Conservation (phyloP, 1,140 invertebrate genomes). For the Euwallacea similis region DNA sequence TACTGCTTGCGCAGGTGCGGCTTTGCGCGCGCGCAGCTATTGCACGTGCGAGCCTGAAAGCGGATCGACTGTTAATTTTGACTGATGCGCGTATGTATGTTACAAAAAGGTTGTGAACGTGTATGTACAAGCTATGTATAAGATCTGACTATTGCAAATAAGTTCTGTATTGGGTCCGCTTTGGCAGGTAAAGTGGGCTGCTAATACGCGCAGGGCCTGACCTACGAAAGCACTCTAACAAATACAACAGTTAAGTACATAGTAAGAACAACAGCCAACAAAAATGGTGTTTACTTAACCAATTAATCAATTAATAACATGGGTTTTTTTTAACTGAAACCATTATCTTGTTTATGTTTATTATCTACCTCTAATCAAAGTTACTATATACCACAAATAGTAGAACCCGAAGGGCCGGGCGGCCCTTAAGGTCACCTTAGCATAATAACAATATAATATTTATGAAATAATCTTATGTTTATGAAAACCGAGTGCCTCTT, state of each 20-base stretch:
- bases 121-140: constrained; percentile 44
- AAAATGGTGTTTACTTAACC: constrained; percentile 44
- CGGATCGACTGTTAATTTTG: too few species aligned
- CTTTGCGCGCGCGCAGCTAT: too few species aligned
- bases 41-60: constrained; percentile 32
- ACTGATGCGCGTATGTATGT: constrained; percentile 31
- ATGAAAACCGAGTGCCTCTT: constrained; percentile 52
- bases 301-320: constrained; percentile 43
- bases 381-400: constrained; percentile 57
- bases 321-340: constrained; percentile 51
- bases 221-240: too few species aligned
- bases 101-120: constrained; percentile 43
- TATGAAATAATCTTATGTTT: constrained; percentile 56
- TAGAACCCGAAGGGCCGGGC: constrained; percentile 45
- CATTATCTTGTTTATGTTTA: constrained; percentile 53
- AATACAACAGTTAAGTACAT: too few species aligned
- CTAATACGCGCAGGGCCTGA: too few species aligned
- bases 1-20: too few species aligned
- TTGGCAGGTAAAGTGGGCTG: too few species aligned
- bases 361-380: constrained; percentile 55
- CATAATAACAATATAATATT: constrained; percentile 57
- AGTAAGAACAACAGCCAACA: constrained; percentile 50
- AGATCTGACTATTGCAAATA: constrained; percentile 20
- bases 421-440: constrained; percentile 49
- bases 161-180: constrained; percentile 20